Percentiles rank a stretch among this genome's conserved stretches.
Conservation (phyloP, 2,888 invertebrate species). For the Argynnis bischoffii region DNA sequence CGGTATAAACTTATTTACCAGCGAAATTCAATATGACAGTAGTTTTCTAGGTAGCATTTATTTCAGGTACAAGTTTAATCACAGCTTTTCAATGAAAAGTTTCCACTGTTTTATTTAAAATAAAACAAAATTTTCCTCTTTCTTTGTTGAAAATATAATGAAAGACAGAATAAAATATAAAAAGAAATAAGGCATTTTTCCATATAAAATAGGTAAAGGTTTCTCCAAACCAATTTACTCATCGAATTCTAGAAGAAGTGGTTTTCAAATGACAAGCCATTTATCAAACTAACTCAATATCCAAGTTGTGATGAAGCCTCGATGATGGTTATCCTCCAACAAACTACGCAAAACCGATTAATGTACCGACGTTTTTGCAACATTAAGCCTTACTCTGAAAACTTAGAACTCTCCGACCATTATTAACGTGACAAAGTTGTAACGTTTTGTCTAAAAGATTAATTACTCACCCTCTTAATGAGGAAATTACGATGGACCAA, state of each 20-base stretch:
- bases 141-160: too few relatives aligned
- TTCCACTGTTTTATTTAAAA: too few relatives aligned
- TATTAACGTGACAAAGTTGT: conserved; percentile 5
- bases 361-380: background rate
- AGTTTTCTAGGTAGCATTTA: too few relatives aligned
- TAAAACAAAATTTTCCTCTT: too few relatives aligned
- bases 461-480: conserved; percentile 1
- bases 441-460: background rate
- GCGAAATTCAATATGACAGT: too few relatives aligned
- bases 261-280: conserved; percentile 23
- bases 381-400: background rate
- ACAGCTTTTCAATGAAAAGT: too few relatives aligned
- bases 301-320: conserved; percentile 25
- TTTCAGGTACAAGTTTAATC: too few relatives aligned
- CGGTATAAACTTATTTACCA: too few relatives aligned
- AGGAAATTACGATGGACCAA: background rate
- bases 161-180: too few relatives aligned
- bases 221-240: background rate
- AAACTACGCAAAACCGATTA: conserved; percentile 6
- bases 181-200: too few relatives aligned
- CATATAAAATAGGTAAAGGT: too few relatives aligned
- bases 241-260: background rate
- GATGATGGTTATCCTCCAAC: conserved; percentile 8
- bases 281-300: conserved; percentile 29
- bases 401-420: conserved; percentile 1